phyloP scores from a whole-genome alignment of 2,888 invertebrate species.

The Lucinisca nassula region DNA sequence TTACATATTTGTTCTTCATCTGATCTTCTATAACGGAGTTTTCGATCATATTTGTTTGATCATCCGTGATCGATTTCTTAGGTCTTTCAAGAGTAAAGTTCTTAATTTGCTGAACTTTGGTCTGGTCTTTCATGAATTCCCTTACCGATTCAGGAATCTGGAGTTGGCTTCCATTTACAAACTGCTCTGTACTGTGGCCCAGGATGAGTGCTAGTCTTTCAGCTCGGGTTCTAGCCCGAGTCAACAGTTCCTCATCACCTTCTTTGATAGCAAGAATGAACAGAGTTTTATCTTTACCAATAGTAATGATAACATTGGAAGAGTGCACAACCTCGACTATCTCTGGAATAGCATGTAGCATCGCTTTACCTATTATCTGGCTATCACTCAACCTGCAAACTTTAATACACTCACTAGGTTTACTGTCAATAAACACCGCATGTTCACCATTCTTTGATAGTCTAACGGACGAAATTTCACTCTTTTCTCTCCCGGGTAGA shows the following conservation, averaged over 20 bases:
- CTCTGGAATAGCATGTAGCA: slow-evolving; percentile 65
- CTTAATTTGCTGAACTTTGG: slow-evolving; percentile 58
- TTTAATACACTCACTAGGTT: slow-evolving; percentile 58
- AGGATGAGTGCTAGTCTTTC: slow-evolving; percentile 46
- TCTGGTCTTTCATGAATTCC: slow-evolving; percentile 53
- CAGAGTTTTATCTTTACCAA: slow-evolving; percentile 63
- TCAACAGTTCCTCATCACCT: slow-evolving; percentile 23
- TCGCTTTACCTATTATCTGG: slow-evolving; percentile 44
- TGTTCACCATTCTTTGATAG: slow-evolving; percentile 62
- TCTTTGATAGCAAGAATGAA: slow-evolving; percentile 60
- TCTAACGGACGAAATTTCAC: slow-evolving; percentile 46
- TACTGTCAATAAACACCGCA: slow-evolving; percentile 62
- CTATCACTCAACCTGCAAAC: slow-evolving; percentile 62
- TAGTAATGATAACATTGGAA: slow-evolving; percentile 56
- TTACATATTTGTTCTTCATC: background rate
- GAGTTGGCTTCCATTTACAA: background rate
- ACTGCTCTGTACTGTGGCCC: background rate
- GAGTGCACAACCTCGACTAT: slow-evolving; percentile 54
- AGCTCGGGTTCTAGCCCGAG: slow-evolving; percentile 10
- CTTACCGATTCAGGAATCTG: slow-evolving; percentile 45
- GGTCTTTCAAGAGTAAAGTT: slow-evolving; percentile 42
- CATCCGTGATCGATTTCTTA: background rate
- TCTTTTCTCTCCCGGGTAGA: slow-evolving; percentile 29
- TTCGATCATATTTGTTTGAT: background rate
- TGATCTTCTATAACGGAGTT: background rate